phyloP scores from a whole-genome alignment of 1,140 invertebrate species.

The Drosophila varians region DNA sequence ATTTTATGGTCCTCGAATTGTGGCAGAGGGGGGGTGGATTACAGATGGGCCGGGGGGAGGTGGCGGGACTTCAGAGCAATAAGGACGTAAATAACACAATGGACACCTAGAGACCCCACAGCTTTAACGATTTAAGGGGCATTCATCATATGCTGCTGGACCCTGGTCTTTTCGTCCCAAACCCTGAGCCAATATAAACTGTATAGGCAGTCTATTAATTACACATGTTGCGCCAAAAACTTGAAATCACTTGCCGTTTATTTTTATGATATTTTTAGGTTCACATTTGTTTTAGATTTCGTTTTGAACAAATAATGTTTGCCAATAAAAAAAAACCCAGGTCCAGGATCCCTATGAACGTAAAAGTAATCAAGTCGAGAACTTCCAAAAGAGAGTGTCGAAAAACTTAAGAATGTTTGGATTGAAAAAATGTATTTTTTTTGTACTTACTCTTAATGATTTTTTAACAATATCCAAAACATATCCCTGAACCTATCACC shows the following conservation, averaged over 20 bases:
- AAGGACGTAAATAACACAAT: constrained; percentile 74
- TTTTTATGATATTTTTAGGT: constrained; percentile 55
- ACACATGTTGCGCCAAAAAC: constrained; percentile 70
- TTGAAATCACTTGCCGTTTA: constrained; percentile 72
- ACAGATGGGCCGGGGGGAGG: neutral
- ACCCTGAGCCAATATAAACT: neutral
- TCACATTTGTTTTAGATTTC: constrained; percentile 38
- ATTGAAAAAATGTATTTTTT: too few relatives aligned
- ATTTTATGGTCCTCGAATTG: constrained; percentile 46
- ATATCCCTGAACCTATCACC: too few relatives aligned
- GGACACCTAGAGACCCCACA: constrained; percentile 61
- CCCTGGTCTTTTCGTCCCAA: neutral
- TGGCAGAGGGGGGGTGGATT: constrained; percentile 2
- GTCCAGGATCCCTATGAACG: constrained; percentile 1
- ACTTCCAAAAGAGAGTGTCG: too few relatives aligned
- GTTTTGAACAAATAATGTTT: constrained; percentile 46
- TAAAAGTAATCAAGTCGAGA: neutral
- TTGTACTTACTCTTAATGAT: too few relatives aligned
- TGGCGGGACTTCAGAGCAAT: constrained; percentile 15
- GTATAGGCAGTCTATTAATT: constrained; percentile 68
- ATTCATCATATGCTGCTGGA: constrained; percentile 47
- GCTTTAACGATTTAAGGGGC: constrained; percentile 52
- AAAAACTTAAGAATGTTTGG: too few relatives aligned
- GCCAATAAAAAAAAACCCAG: too few relatives aligned
- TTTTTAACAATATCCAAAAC: too few relatives aligned